These are phyloP conservation scores for Aphelenchoides besseyi DNA, from an alignment of 1,140 invertebrate genomes.

Conservation along the genomic window DNA sequence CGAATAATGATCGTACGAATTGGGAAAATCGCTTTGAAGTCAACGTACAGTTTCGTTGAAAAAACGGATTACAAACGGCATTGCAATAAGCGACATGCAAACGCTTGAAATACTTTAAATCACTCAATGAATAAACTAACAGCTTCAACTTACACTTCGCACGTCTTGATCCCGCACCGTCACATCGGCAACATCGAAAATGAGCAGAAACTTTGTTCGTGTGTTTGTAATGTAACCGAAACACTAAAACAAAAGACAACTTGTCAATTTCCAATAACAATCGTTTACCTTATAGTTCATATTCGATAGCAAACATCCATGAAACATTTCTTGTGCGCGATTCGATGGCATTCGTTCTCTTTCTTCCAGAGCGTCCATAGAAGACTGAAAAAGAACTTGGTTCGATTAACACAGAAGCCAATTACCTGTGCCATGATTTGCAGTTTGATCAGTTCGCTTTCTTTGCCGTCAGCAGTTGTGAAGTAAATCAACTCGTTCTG, in stretches of 20 bases:
- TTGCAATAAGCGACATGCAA: constrained; percentile 53
- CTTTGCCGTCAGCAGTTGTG: background rate
- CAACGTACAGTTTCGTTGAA: background rate
- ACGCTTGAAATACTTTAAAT: constrained; percentile 52
- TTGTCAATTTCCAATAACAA: no score
- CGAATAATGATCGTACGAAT: constrained; percentile 15
- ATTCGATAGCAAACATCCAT: constrained; percentile 21
- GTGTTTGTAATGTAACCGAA: constrained; percentile 61
- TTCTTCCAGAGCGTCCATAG: constrained; percentile 21
- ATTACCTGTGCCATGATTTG: constrained; percentile 15
- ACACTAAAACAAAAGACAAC: constrained; percentile 47
- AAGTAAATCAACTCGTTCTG: constrained; percentile 15
- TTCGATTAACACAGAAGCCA: background rate
- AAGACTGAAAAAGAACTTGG: background rate
- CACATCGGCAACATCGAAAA: constrained; percentile 47
- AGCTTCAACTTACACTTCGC: constrained; percentile 31
- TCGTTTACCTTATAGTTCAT: constrained; percentile 17
- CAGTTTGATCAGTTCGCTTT: background rate
- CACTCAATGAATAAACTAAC: constrained; percentile 18
- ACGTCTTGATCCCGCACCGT: constrained; percentile 55
- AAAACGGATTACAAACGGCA: constrained; percentile 57
- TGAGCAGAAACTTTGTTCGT: constrained; percentile 51
- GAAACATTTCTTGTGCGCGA: constrained; percentile 17
- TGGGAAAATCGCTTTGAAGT: constrained; percentile 10
- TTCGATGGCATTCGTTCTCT: constrained; percentile 4